Conservation (phyloP, 2,888 invertebrate species). For the Synergus itoensis region DNA sequence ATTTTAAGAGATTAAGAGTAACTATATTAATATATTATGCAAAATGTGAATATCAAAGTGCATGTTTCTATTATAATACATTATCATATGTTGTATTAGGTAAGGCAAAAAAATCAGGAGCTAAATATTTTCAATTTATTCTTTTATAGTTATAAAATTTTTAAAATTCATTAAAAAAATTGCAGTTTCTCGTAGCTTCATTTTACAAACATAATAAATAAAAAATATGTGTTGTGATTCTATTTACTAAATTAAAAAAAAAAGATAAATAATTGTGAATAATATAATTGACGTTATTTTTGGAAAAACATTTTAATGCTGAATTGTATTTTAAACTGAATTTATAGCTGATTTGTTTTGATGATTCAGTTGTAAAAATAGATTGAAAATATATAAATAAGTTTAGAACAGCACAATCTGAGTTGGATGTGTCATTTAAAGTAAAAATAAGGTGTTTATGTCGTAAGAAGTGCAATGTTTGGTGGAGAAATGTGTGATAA, state of each 20-base stretch:
- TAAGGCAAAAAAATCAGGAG: not conserved
- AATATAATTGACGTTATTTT: too few relatives aligned
- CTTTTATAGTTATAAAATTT: too few relatives aligned
- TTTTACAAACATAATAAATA: not conserved
- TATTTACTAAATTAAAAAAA: too few relatives aligned
- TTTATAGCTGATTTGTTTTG: not conserved
- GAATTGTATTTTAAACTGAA: too few relatives aligned
- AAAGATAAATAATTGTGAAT: too few relatives aligned
- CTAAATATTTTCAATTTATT: not conserved
- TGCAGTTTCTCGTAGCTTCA: too few relatives aligned
- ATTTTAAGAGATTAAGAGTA: not conserved
- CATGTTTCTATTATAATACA: not conserved
- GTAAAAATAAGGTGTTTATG: slow-evolving; percentile 10
- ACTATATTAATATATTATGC: not conserved
- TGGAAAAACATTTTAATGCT: too few relatives aligned
- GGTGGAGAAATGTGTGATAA: slow-evolving; percentile 27
- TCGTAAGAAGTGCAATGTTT: not conserved
- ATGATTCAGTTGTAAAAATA: not conserved
- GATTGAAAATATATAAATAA: not conserved
- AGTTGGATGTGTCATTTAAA: slow-evolving; percentile 12
- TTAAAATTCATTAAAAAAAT: too few relatives aligned
- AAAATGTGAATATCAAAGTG: not conserved
- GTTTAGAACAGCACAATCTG: not conserved
- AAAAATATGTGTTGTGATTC: not conserved
- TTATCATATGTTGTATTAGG: not conserved